Conservation (phyloP, 2,888 invertebrate species). For the Cryptophagus acutangulus region DNA sequence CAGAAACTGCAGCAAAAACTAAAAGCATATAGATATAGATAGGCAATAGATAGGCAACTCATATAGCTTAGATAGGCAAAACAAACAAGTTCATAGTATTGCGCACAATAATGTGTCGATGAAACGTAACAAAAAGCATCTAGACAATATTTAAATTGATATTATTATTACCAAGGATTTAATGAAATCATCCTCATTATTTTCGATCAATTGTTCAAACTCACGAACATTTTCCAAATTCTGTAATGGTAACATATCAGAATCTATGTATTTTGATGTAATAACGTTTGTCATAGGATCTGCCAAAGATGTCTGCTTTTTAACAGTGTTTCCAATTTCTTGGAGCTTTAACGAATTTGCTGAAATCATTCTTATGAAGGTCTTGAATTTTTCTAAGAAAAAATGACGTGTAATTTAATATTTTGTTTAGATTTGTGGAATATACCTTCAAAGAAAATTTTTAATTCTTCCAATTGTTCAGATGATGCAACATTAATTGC, state of each 20-base stretch:
- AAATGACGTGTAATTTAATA: too few species aligned
- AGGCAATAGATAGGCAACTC: too few species aligned
- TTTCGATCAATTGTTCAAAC: not conserved
- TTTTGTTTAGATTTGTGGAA: too few species aligned
- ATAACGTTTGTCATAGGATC: too few species aligned
- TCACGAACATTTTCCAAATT: not conserved
- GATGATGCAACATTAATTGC: too few species aligned
- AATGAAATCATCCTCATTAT: not conserved
- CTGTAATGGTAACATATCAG: not conserved
- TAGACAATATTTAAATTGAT: not conserved
- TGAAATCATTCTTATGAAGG: not conserved
- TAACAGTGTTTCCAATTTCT: not conserved
- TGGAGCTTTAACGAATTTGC: not conserved
- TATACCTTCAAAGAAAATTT: too few species aligned
- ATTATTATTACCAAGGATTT: not conserved
- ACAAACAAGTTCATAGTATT: too few species aligned
- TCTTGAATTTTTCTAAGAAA: not conserved
- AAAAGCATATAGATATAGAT: too few species aligned
- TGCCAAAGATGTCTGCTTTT: conserved; percentile 1
- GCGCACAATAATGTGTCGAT: too few species aligned
- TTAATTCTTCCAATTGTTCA: too few species aligned
- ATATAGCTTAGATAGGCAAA: too few species aligned
- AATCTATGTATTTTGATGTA: not conserved
- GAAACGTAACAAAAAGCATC: not conserved
- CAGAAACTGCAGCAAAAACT: too few species aligned